Evolutionary conservation across 1,140 invertebrate genomes (phyloP).

Genomic region (Choristoneura fumiferana): DNA sequence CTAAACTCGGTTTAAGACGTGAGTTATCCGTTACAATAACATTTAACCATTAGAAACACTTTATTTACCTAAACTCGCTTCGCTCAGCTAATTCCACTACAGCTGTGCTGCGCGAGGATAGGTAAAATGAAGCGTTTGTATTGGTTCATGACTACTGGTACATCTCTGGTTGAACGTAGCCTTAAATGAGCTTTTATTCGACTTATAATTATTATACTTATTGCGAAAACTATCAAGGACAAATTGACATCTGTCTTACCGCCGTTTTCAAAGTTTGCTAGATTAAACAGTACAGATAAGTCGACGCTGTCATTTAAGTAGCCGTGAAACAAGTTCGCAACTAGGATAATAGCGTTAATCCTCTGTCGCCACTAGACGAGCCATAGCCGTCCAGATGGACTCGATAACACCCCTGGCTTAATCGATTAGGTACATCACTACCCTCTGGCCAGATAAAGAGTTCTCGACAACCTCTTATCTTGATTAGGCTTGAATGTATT

Average conservation of each 20-base stretch:
- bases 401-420: constrained; percentile 11
- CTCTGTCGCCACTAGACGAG: constrained; percentile 35
- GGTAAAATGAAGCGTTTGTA: too few relatives aligned
- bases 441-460: constrained; percentile 15
- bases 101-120: too few relatives aligned
- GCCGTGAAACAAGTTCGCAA: constrained; percentile 37
- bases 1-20: too few relatives aligned
- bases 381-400: constrained; percentile 16
- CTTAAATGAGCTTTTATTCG: too few relatives aligned
- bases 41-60: too few relatives aligned
- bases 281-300: constrained; percentile 30
- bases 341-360: constrained; percentile 50
- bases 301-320: constrained; percentile 36
- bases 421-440: constrained; percentile 9
- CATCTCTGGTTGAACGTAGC: too few relatives aligned
- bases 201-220: too few relatives aligned
- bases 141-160: too few relatives aligned
- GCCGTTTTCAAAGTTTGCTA: constrained; percentile 10
- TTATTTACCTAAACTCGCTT: too few relatives aligned
- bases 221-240: background rate
- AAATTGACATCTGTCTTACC: constrained; percentile 4
- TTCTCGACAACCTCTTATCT: constrained; percentile 11
- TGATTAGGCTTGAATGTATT: constrained; percentile 7
- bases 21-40: too few relatives aligned
- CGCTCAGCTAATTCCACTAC: too few relatives aligned